These are phyloP conservation scores for Zaprionus bogoriensis DNA, from an alignment of 2,888 invertebrate genomes.

Conservation along the genomic window DNA sequence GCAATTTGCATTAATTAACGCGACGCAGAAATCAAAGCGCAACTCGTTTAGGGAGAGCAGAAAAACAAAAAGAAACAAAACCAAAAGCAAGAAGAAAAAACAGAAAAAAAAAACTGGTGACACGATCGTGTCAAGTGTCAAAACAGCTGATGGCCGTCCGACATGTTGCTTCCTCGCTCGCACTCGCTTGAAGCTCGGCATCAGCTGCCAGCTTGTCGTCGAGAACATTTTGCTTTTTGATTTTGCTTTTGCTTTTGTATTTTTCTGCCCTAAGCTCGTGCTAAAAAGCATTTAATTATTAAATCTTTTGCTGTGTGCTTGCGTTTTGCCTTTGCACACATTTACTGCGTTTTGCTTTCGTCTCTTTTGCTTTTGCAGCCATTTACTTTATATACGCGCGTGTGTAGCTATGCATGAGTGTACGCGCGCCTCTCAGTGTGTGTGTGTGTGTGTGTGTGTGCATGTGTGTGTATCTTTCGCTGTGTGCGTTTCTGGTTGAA, in stretches of 20 bases:
- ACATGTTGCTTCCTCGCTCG: constrained; percentile 50
- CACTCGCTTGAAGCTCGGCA: constrained; percentile 20
- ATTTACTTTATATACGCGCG: constrained; percentile 42
- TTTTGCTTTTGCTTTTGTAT: neutral
- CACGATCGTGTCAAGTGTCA: constrained; percentile 76
- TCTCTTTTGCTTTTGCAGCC: constrained; percentile 44
- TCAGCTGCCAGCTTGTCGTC: constrained; percentile 20
- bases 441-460: constrained; percentile 1
- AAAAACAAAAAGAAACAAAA: constrained; percentile 10
- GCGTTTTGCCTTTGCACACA: constrained; percentile 51
- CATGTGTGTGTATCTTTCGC: constrained; percentile 27
- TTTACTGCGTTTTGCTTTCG: constrained; percentile 40
- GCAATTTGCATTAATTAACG: constrained; percentile 51
- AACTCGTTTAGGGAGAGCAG: constrained; percentile 26
- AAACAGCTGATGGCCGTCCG: constrained; percentile 59
- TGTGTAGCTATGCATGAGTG: constrained; percentile 10
- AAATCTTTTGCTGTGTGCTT: constrained; percentile 45
- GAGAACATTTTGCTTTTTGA: constrained; percentile 11
- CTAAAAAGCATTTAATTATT: constrained; percentile 46
- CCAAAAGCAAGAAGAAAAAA: constrained; percentile 4
- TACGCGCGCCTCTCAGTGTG: neutral
- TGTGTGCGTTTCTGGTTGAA: constrained; percentile 54
- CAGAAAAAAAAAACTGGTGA: constrained; percentile 17
- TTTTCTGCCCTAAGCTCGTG: constrained; percentile 24
- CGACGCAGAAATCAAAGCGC: constrained; percentile 38